phyloP scores from a whole-genome alignment of 2,888 invertebrate genomes.

The Eristalis pertinax region DNA sequence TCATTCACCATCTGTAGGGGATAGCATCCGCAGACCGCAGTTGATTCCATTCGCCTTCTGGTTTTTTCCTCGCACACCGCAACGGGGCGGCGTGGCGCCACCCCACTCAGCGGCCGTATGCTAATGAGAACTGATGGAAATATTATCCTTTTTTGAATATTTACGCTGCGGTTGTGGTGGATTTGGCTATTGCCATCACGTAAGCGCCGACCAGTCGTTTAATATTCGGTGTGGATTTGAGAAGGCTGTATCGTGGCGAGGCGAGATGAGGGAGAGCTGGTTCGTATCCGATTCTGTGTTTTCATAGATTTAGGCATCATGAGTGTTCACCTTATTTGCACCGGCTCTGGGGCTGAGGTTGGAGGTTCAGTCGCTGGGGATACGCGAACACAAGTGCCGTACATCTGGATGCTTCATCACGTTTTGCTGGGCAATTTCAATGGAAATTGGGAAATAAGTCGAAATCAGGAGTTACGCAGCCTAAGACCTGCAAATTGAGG shows the following conservation, averaged over 20 bases:
- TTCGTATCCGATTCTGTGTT: neutral
- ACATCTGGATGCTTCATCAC: neutral
- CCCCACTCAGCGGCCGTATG: neutral
- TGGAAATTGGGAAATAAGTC: neutral
- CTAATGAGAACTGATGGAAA: conserved; percentile 15
- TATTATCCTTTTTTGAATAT: conserved; percentile 1
- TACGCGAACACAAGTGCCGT: neutral
- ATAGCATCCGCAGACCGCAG: neutral
- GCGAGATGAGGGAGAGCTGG: neutral
- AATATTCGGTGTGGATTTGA: conserved; percentile 1
- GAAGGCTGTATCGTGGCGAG: no score
- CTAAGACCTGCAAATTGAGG: neutral
- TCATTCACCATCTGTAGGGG: neutral
- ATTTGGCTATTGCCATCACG: conserved; percentile 5
- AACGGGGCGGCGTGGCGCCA: no score
- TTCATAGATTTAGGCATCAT: neutral
- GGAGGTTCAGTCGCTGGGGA: neutral
- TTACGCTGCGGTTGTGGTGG: neutral
- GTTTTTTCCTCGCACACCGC: neutral
- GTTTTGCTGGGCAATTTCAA: neutral
- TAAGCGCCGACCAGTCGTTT: neutral
- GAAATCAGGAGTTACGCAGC: neutral
- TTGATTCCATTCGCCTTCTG: neutral
- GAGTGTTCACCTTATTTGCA: neutral
- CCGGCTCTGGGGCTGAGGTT: neutral